Evolutionary conservation across 2,888 invertebrate genomes (phyloP).

Genomic region (Limnephilus rhombicus): DNA sequence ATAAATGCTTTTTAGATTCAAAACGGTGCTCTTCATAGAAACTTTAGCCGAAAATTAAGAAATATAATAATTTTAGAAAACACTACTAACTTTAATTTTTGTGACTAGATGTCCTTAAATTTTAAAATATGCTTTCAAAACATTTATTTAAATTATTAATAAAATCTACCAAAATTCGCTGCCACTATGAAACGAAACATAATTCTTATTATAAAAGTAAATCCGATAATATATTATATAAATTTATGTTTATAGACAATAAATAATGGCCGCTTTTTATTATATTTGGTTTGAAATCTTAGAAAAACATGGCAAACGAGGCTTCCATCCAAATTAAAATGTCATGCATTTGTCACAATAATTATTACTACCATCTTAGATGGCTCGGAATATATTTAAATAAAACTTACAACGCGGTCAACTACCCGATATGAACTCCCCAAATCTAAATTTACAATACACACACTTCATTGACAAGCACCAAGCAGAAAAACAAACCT

Average conservation of each 20-base stretch:
- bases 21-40: slow-evolving; percentile 20
- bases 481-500: slow-evolving; percentile 17
- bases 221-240: slow-evolving; percentile 11
- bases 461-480: slow-evolving; percentile 10
- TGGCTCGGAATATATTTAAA: neutral
- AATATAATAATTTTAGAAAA: neutral
- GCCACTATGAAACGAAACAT: slow-evolving; percentile 20
- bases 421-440: neutral
- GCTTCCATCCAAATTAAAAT: slow-evolving; percentile 41
- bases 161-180: slow-evolving; percentile 47
- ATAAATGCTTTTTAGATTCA: slow-evolving; percentile 21
- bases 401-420: neutral
- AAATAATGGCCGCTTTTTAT: slow-evolving; percentile 44
- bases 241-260: slow-evolving; percentile 39
- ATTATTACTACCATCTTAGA: slow-evolving; percentile 40
- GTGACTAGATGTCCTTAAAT: slow-evolving; percentile 46
- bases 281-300: slow-evolving; percentile 42
- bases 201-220: neutral
- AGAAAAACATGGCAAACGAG: slow-evolving; percentile 45
- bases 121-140: slow-evolving; percentile 44
- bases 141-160: slow-evolving; percentile 16
- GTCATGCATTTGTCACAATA: slow-evolving; percentile 55
- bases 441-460: neutral
- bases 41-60: slow-evolving; percentile 8
- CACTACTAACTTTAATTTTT: slow-evolving; percentile 15